Evolutionary conservation across 2,888 invertebrate species (phyloP).

Genomic region (Agrotis exclamationis): DNA sequence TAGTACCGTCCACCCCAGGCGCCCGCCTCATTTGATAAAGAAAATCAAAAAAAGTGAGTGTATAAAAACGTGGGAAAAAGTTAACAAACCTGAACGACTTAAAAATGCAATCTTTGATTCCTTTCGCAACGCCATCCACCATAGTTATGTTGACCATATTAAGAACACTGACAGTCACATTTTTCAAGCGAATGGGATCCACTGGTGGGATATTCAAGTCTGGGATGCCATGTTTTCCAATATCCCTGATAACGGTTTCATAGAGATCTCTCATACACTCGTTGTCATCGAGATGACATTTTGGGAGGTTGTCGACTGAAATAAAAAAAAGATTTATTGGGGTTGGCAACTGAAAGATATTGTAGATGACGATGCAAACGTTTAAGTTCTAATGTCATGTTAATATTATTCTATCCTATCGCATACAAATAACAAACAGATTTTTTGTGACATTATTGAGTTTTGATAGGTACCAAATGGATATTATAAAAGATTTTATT

Average conservation of each 20-base stretch:
- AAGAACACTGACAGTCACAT: slow-evolving; percentile 66
- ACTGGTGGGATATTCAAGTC: slow-evolving; percentile 72
- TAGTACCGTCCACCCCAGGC: too few relatives aligned
- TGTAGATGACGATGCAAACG: too few relatives aligned
- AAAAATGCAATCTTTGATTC: slow-evolving; percentile 72
- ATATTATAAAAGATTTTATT: too few relatives aligned
- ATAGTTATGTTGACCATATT: slow-evolving; percentile 69
- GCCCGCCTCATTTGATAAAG: too few relatives aligned
- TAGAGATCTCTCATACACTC: slow-evolving; percentile 68
- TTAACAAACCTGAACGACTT: slow-evolving; percentile 63
- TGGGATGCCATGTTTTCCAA: slow-evolving; percentile 69
- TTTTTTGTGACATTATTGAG: too few relatives aligned
- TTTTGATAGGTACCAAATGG: too few relatives aligned
- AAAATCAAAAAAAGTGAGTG: too few relatives aligned
- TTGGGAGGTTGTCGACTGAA: slow-evolving; percentile 70
- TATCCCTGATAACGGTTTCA: slow-evolving; percentile 58
- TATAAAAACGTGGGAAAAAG: too few relatives aligned
- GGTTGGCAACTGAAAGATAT: too few relatives aligned
- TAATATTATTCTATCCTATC: too few relatives aligned
- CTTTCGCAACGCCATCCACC: slow-evolving; percentile 71
- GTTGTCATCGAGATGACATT: slow-evolving; percentile 71
- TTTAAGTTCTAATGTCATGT: too few relatives aligned
- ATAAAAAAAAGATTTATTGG: neutral
- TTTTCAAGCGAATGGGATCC: slow-evolving; percentile 71
- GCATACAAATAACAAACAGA: too few relatives aligned